Evolutionary conservation across 2,113 vertebrate genomes (phyloP).

Genomic region (Ophthalmolycus amberensis): DNA sequence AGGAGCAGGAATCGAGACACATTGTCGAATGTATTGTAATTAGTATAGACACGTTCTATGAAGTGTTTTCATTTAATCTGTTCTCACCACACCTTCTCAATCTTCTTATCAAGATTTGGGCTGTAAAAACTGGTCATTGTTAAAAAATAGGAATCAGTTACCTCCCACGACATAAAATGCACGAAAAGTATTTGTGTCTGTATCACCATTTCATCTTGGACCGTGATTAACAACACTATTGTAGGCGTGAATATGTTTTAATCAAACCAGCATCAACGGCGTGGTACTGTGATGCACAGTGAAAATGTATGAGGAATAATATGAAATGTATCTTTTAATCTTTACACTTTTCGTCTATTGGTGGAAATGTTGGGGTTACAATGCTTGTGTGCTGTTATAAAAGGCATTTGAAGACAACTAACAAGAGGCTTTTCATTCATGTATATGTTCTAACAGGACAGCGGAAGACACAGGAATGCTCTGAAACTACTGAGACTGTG

Average conservation of each 20-base stretch:
- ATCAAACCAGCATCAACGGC: background rate
- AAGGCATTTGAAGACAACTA: background rate
- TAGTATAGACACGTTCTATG: background rate
- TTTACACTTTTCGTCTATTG: background rate
- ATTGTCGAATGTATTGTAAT: background rate
- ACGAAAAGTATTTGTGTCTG: background rate
- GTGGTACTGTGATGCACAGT: background rate
- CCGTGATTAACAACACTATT: background rate
- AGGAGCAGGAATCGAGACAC: conserved; percentile 20
- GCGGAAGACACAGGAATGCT: conserved; percentile 6
- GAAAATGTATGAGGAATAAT: background rate
- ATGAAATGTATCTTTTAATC: background rate
- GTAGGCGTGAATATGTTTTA: background rate
- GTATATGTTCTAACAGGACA: conserved; percentile 61
- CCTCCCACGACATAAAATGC: background rate
- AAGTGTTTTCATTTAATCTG: background rate
- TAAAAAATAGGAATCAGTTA: background rate
- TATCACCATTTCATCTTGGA: background rate
- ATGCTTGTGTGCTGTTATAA: background rate
- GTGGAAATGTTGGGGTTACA: background rate
- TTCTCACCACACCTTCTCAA: background rate
- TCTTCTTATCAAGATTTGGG: background rate
- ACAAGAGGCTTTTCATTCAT: background rate
- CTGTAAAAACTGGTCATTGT: background rate
- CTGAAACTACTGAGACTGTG: conserved; percentile 29